phyloP scores from a whole-genome alignment of 2,797 vertebrate genomes.

The Characodon lateralis region DNA sequence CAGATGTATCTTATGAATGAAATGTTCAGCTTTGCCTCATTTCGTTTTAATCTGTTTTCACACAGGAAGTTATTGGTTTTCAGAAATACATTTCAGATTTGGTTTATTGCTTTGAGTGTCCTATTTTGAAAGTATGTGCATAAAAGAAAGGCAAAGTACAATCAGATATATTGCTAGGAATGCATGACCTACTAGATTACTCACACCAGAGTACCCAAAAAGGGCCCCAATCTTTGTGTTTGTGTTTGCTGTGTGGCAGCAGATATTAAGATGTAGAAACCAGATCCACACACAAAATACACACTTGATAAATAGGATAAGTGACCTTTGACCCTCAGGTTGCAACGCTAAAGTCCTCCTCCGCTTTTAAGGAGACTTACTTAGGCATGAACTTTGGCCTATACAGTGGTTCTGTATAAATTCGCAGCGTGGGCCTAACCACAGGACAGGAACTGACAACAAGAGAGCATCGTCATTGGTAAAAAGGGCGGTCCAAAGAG shows the following conservation, averaged over 20 bases:
- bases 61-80: too few species aligned
- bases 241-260: slow-evolving; percentile 22
- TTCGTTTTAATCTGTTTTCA: not conserved
- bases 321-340: slow-evolving; percentile 37
- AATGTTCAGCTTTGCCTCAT: not conserved
- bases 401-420: slow-evolving; percentile 26
- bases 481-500: not conserved
- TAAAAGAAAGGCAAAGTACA: not conserved
- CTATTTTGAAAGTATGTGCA: not conserved
- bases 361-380: slow-evolving; percentile 1
- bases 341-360: slow-evolving; percentile 10
- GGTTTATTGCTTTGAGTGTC: not conserved
- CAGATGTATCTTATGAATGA: not conserved
- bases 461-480: slow-evolving; percentile 4
- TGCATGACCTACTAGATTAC: slow-evolving; percentile 38
- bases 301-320: slow-evolving; percentile 31
- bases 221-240: not conserved
- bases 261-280: slow-evolving; percentile 15
- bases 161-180: slow-evolving; percentile 6
- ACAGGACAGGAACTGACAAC: slow-evolving; percentile 3
- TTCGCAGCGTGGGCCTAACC: slow-evolving; percentile 20
- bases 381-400: slow-evolving; percentile 49
- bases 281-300: slow-evolving; percentile 14
- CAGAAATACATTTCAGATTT: too few species aligned
- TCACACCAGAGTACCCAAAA: slow-evolving; percentile 11